Conservation (phyloP, 2,797 vertebrate species). For the Sebastiscus albofasciatus region DNA sequence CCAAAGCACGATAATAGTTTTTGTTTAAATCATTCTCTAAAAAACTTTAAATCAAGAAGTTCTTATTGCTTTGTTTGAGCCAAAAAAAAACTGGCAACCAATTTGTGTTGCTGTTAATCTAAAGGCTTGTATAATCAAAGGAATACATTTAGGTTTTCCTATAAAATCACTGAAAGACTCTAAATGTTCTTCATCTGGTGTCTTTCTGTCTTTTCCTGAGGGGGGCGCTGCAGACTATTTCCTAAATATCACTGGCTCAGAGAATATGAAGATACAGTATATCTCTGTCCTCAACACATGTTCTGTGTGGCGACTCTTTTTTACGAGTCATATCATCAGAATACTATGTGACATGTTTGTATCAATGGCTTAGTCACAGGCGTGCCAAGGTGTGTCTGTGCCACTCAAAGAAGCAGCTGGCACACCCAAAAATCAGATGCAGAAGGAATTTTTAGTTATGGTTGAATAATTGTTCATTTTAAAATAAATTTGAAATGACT, state of each 20-base stretch:
- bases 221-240: slow-evolving; percentile 80
- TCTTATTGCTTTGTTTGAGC: background rate
- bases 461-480: background rate
- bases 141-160: background rate
- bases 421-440: background rate
- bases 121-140: background rate
- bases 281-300: slow-evolving; percentile 5
- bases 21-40: background rate
- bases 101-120: background rate
- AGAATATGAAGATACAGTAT: background rate
- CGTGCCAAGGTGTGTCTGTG: background rate
- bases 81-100: no score
- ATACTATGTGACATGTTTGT: background rate
- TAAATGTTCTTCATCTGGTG: background rate
- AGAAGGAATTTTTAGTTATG: background rate
- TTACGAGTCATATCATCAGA: background rate
- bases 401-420: background rate
- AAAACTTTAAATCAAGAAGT: background rate
- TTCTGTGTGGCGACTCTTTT: background rate
- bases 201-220: slow-evolving; percentile 58
- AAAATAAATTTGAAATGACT: background rate
- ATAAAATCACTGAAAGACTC: background rate
- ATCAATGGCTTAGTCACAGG: background rate
- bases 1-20: background rate
- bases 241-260: slow-evolving; percentile 24